These are phyloP conservation scores for Pelusios castaneus DNA, from an alignment of 2,113 vertebrate genomes.

Conservation along the genomic window DNA sequence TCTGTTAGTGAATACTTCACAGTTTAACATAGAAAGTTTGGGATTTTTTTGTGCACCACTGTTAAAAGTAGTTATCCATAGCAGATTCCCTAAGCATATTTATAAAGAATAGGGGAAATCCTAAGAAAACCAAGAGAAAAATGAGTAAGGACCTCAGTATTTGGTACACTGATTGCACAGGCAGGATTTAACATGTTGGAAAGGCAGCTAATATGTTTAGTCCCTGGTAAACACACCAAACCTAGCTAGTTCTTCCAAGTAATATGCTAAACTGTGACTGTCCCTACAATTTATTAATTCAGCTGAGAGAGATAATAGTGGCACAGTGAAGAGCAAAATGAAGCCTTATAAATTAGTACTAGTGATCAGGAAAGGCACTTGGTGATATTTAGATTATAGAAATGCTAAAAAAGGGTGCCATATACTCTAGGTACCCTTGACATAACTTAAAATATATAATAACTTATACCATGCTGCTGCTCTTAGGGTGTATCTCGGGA, in stretches of 20 bases:
- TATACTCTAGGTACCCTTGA: not conserved
- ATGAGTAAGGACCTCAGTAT: not conserved
- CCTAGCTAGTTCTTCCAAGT: not conserved
- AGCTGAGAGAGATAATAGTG: not conserved
- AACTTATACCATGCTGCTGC: too few species aligned
- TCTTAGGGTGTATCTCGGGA: not conserved
- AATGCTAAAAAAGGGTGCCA: not conserved
- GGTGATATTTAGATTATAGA: not conserved
- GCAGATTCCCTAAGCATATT: not conserved
- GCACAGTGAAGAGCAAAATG: not conserved
- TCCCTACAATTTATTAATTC: not conserved
- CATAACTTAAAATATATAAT: not conserved
- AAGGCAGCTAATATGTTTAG: not conserved
- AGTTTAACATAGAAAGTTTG: not conserved
- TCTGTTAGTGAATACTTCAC: not conserved
- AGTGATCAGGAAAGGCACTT: not conserved
- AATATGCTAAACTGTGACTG: not conserved
- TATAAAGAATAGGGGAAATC: not conserved
- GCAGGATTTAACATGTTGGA: not conserved
- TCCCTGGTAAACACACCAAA: not conserved
- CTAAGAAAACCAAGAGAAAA: not conserved
- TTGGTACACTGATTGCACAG: not conserved
- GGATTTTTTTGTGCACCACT: not conserved
- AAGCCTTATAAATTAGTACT: not conserved
- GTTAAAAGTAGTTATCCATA: not conserved